Evolutionary conservation across 2,888 invertebrate genomes (phyloP).

Genomic region (Resseliella maxima): DNA sequence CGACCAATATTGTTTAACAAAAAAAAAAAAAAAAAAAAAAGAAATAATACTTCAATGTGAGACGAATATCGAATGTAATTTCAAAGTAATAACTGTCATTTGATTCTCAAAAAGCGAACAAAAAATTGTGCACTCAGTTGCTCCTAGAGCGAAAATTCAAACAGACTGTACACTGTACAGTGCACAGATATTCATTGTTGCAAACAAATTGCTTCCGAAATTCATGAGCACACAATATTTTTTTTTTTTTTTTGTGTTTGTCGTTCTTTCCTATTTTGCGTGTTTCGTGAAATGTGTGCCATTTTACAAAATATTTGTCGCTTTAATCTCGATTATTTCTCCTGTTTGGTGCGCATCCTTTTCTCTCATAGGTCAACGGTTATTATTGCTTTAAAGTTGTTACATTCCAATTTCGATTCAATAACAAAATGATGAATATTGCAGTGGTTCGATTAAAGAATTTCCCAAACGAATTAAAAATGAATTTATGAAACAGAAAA

Average conservation of each 20-base stretch:
- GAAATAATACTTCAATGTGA: too few relatives aligned
- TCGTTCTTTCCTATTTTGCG: too few relatives aligned
- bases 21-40: too few relatives aligned
- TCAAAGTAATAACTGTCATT: slow-evolving; percentile 49
- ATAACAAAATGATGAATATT: slow-evolving; percentile 50
- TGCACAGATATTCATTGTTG: background rate
- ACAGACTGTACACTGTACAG: background rate
- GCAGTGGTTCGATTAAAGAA: slow-evolving; percentile 45
- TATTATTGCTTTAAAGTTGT: slow-evolving; percentile 12
- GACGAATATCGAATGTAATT: slow-evolving; percentile 14
- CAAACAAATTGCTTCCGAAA: slow-evolving; percentile 11
- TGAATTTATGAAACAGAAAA: background rate
- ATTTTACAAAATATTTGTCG: background rate
- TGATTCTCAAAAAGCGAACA: background rate
- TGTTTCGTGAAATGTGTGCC: too few relatives aligned
- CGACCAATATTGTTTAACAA: too few relatives aligned
- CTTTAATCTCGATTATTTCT: background rate
- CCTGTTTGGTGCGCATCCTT: background rate
- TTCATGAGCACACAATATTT: background rate
- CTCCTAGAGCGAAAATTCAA: background rate
- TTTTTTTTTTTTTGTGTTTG: background rate
- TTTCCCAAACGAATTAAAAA: slow-evolving; percentile 32
- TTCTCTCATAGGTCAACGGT: background rate
- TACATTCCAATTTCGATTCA: slow-evolving; percentile 15
- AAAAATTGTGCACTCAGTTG: slow-evolving; percentile 26